Evolutionary conservation across 1,140 invertebrate genomes (phyloP).

Genomic region (Drosophila punjabiensis): DNA sequence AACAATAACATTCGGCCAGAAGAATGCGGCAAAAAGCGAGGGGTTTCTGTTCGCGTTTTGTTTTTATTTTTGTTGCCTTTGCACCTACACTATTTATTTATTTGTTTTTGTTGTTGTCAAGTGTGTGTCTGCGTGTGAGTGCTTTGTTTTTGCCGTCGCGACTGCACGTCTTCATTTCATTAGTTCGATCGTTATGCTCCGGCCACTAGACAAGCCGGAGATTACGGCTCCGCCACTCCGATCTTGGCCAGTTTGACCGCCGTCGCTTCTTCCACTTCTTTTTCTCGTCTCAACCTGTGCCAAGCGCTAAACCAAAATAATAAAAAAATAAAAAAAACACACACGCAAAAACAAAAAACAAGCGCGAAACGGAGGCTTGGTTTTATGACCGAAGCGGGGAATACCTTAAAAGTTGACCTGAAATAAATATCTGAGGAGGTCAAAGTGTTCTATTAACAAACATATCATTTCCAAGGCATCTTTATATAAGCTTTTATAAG

Average conservation of each 20-base stretch:
- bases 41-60: constrained; percentile 1
- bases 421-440: background rate
- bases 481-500: background rate
- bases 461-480: background rate
- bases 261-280: constrained; percentile 45
- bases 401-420: constrained; percentile 1
- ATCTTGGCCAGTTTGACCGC: constrained; percentile 53
- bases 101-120: background rate
- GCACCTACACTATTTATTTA: constrained; percentile 33
- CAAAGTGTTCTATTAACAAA: background rate
- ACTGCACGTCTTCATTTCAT: constrained; percentile 47
- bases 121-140: background rate
- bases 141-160: constrained; percentile 19
- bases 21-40: constrained; percentile 39
- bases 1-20: constrained; percentile 28
- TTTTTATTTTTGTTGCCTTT: constrained; percentile 6
- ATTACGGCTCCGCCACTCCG: constrained; percentile 39
- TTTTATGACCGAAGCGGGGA: constrained; percentile 11
- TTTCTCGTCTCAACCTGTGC: constrained; percentile 69
- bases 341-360: constrained; percentile 26
- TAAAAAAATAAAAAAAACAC: constrained; percentile 19
- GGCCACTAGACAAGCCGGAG: constrained; percentile 14
- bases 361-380: constrained; percentile 18
- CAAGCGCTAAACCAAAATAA: constrained; percentile 58
- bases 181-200: constrained; percentile 35